These are phyloP conservation scores for Philopedon plagiatum DNA, from an alignment of 2,888 invertebrate species.

Conservation along the genomic window DNA sequence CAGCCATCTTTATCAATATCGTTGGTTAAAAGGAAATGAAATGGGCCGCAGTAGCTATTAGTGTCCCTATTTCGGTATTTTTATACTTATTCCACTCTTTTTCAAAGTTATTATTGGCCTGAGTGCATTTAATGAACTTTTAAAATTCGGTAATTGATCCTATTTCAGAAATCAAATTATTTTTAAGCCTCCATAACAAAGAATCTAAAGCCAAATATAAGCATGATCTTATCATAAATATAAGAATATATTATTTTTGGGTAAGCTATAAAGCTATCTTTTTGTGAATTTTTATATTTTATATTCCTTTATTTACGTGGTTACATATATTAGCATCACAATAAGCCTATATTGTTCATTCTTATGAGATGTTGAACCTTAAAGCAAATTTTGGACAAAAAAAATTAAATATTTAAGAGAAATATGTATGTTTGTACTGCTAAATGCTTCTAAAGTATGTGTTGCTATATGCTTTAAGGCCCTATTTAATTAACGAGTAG, in stretches of 20 bases:
- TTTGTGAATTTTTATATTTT: neutral
- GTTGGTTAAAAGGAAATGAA: constrained; percentile 41
- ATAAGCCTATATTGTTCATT: too few species aligned
- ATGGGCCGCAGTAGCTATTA: constrained; percentile 42
- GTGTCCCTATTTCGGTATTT: constrained; percentile 45
- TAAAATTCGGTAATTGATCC: constrained; percentile 29
- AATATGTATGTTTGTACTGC: too few species aligned
- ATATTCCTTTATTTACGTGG: too few species aligned
- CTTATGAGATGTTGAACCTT: too few species aligned
- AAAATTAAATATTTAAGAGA: too few species aligned
- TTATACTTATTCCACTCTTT: constrained; percentile 30
- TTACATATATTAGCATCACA: too few species aligned
- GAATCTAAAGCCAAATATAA: neutral
- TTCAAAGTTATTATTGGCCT: constrained; percentile 37
- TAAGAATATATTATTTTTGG: neutral
- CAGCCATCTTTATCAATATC: constrained; percentile 48
- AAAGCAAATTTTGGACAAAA: too few species aligned
- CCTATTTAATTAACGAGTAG: too few species aligned
- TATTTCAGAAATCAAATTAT: neutral
- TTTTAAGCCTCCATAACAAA: neutral
- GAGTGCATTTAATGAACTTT: constrained; percentile 33
- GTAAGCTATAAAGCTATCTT: neutral
- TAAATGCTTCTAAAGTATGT: too few species aligned
- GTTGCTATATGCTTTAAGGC: too few species aligned
- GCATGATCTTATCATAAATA: neutral